Base-by-base conservation (phyloP, 1,140 invertebrate species). In the Hyphantria cunea region DNA sequence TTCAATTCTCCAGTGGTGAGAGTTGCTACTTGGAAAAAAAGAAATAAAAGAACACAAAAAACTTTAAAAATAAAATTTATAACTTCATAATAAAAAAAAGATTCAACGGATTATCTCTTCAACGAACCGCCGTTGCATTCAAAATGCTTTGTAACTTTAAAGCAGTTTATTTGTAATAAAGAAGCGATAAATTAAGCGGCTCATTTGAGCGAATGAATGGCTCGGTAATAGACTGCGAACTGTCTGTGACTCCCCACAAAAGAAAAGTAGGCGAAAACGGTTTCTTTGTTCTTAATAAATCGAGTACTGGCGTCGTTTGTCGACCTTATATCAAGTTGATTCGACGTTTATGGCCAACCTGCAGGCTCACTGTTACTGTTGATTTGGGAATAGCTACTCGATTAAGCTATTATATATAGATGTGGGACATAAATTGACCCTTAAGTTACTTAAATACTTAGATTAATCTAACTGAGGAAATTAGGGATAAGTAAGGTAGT, bases 211-310 rank as follows among this genome's bases (percentile, higher is more conserved):
- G 79, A 83, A 80, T 84, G 80, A 87, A 86, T 85, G 76, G 80
- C 64, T 64, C 76, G 54, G 74, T 86, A 88, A 86, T 88, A 86
- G 83, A 86, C 72, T 86, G 82, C 58, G 80, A 84, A 82, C 77
- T 84, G 85, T 84, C 79, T 73, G 63, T 72, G 68, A 39, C 62
- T 68, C 60, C 68, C 66, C 77, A 84, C 82, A 86, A 86, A 84
- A 88, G 80, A 82, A 84, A 86, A 79, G 81, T 78, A 80, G 76
- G 68, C 70, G 72, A 76, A 50, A 75, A 70, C 69, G 56, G 58
- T 68, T 75, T 79, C 84, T 86, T 88, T 89, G 86, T 86, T 89
- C 84, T 86, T 81, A 76, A 62, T 82, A 84, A 88, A 88, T 85
- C 82, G 85, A 88, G 78, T 84, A 75, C 78, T 66, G 69, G 61